A percentile compares a stretch with the other conserved stretches of the same genome.
Conservation (phyloP, 2,113 vertebrate species). For the Saccopteryx bilineata region DNA sequence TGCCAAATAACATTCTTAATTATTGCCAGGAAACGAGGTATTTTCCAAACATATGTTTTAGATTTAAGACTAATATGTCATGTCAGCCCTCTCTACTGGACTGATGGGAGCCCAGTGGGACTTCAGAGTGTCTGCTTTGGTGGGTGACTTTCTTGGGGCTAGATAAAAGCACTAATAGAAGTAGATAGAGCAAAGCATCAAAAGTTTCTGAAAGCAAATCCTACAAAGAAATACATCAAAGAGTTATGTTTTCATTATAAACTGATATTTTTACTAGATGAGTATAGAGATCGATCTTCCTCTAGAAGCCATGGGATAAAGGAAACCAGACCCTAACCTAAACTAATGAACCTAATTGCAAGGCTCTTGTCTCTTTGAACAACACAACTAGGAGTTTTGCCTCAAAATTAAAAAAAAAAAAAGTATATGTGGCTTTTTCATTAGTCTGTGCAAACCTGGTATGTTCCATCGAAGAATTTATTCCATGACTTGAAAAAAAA, state of each 20-base stretch:
- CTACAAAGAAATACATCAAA: conserved; percentile 80
- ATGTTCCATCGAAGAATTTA: conserved; percentile 84
- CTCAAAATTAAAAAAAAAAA: conserved; percentile 62
- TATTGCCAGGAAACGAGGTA: conserved; percentile 92
- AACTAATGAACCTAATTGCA: conserved; percentile 73
- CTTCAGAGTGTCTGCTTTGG: conserved; percentile 80
- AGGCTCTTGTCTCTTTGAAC: conserved; percentile 74
- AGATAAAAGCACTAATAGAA: conserved; percentile 81
- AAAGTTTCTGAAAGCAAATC: conserved; percentile 69
- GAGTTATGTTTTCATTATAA: conserved; percentile 80
- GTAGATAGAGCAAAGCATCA: conserved; percentile 77
- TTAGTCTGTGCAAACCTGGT: conserved; percentile 79
- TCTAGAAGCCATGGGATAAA: conserved; percentile 72
- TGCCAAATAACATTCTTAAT: conserved; percentile 92
- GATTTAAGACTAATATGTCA: conserved; percentile 91
- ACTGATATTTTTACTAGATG: conserved; percentile 76
- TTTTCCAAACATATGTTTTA: conserved; percentile 91
- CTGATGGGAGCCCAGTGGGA: conserved; percentile 86
- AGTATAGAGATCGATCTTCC: conserved; percentile 77
- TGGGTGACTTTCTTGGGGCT: conserved; percentile 87
- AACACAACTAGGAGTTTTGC: conserved; percentile 81
- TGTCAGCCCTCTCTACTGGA: conserved; percentile 88
- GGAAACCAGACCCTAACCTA: conserved; percentile 77
- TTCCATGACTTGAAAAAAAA: conserved; percentile 80
- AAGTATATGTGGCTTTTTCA: conserved; percentile 76